Evolutionary conservation across 2,113 vertebrate species (phyloP).

Genomic region (Strigops habroptila): DNA sequence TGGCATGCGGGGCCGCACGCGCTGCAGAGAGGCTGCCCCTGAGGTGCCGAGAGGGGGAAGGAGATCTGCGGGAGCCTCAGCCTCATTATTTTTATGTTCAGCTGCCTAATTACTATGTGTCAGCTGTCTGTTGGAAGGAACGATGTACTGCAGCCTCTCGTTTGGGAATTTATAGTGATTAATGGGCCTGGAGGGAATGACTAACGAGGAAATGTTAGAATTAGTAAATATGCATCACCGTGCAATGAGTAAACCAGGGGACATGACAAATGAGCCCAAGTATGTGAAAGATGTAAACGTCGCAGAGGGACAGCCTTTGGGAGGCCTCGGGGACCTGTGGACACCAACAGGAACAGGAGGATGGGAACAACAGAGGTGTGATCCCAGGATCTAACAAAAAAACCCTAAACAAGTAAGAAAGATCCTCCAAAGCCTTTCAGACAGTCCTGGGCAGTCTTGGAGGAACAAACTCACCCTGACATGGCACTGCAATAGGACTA

Average conservation of each 20-base stretch:
- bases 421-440: background rate
- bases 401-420: background rate
- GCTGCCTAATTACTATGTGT: constrained; percentile 67
- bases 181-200: constrained; percentile 65
- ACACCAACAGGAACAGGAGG: background rate
- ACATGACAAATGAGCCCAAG: constrained; percentile 37
- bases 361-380: background rate
- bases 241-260: constrained; percentile 1
- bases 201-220: constrained; percentile 65
- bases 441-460: background rate
- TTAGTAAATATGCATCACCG: constrained; percentile 58
- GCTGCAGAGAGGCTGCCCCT: constrained; percentile 20
- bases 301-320: background rate
- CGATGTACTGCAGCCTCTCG: constrained; percentile 37
- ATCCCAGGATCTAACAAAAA: background rate
- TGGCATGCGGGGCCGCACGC: rapidly evolving
- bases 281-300: background rate
- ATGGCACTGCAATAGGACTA: background rate
- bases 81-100: constrained; percentile 68
- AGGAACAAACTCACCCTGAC: background rate
- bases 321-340: rapidly evolving
- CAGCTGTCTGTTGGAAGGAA: constrained; percentile 67
- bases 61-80: constrained; percentile 54
- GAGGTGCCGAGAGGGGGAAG: constrained; percentile 39
- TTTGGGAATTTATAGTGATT: constrained; percentile 63